Evolutionary conservation across 2,888 invertebrate genomes (phyloP), one percentile per base, ranked within the genome.

Genomic region (Drosophila demipolita): DNA sequence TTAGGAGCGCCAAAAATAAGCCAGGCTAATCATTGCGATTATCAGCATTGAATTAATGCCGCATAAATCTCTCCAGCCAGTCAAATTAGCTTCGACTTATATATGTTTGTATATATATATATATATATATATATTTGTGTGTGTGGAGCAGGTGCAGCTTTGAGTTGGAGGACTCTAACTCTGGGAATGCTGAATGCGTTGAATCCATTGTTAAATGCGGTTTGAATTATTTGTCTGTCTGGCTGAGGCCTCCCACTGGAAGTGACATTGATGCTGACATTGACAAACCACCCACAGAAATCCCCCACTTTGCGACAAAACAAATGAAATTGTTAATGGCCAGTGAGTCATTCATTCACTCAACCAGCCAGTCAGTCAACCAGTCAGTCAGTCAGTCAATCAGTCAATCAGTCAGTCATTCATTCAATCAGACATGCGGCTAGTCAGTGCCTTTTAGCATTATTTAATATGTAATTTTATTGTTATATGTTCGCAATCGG

Each of bases 251-350:
- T 6, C 45, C 63, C 66, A 64, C 48, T 70, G 67, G 40, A 36
- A 53, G 68, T 81, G 87, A 87, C 88, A 76, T 82, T 88, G 83
- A 87, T 86, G 83, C 73, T 86, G 86, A 87, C 86, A 82, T 78
- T 88, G 83, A 85, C 65, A 65, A 66, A 72, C 80, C 77, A 68
- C 71, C 77, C 68, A 69, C 69, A 64, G 75, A 59, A 73, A 57
- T 29, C 29, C 15, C 69, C 35, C 54, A 53, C 65, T 72, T 80
- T 78, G 83, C 79, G 75, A 84, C 83, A 86, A 80, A 87, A 81
- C 79, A 90, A 90, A 90, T 90, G 82, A 78, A 84, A 85, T 90
- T 91, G 83, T 85, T 87, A 90, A 91, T 88, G 83, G 81, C 77
- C 79, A 81, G 40, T 58, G 72, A 78, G 62, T 74, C 63, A 61